Evolutionary conservation across 1,140 invertebrate genomes (phyloP), one percentile per base, ranked within the genome.

Genomic region (Ceratosolen solmsi): DNA sequence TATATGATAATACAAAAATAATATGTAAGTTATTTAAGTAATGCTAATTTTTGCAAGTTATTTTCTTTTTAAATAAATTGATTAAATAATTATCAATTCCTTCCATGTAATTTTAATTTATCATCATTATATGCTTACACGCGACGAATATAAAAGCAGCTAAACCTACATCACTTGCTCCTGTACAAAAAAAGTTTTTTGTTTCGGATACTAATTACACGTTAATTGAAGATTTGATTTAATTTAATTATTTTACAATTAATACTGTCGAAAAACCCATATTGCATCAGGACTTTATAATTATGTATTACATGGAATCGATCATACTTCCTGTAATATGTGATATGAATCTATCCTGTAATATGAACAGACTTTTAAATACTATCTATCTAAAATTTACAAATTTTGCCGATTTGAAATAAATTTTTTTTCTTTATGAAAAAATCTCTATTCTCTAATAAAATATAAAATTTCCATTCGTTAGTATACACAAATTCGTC

Each of bases 361-460:
- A n/a, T n/a, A n/a, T n/a, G n/a, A n/a, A n/a, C n/a, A 79, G 41
- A 54, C 65, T 79, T 79, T 79, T 79, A 70, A 79, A 70, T 56
- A 71, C 38, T 54, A 56, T 56, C 46, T 33, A n/a, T 65, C n/a
- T 27, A 17, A 30, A 51, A 49, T 41, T 33, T 30, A 25, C 74
- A 33, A 65, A 25, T 33, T 46, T 38, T 46, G n/a, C 15, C 36
- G 33, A 13, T 46, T 54, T 75, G 41, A n/a, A n/a, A n/a, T n/a
- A n/a, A n/a, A n/a, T n/a, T n/a, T n/a, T n/a, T n/a, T n/a, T n/a
- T n/a, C n/a, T n/a, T n/a, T n/a, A n/a, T n/a, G n/a, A n/a, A n/a
- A n/a, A n/a, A n/a, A n/a, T n/a, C n/a, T n/a, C n/a, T n/a, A n/a
- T n/a, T n/a, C n/a, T n/a, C n/a, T n/a, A n/a, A n/a, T n/a, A n/a